Base-by-base conservation (phyloP, 2,888 invertebrate genomes). In the Listrodromus nycthemerus region DNA sequence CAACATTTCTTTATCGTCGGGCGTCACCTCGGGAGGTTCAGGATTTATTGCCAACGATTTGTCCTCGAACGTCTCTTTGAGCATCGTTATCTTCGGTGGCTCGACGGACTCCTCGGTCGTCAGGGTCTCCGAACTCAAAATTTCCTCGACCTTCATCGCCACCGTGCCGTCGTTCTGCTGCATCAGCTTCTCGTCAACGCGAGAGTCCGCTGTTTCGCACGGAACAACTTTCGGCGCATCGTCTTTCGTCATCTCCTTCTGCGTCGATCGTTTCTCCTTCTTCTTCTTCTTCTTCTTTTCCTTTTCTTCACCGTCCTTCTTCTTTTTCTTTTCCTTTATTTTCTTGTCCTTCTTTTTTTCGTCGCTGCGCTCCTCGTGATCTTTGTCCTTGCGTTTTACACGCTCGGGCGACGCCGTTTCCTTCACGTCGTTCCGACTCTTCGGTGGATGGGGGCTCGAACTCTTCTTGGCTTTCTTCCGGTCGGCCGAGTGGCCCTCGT, bases 331-430 rank as follows among this genome's bases (percentile, higher is more conserved):
- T 94, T 95, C 92, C 92, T 92, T 93, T 91, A 94, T 92, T 89
- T 89, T 91, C 92, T 94, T 89, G 86, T 93, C 94, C 83, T 94
- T 92, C 90, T 94, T 95, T 84, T 89, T 91, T 66, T 92, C 92
- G 0, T 88, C 86, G n/a, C 85, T 84, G 74, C 92, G 91, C 1
- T 92, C 91, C 4, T 92, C 92, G 86, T 94, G 94, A 77, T 95
- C 95, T 88, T 95, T 95, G 21, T 95, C 95, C 89, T 95, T 95
- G 78, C 94, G 95, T 81, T 95, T 95, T 85, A 93, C 77, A 6
- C 92, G 89, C 30, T 93, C 93, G 0, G 92, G 92, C 0, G 91
- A 91, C 5, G 79, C 69, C 33, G 33, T 33, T 50, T 95, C 95
- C 61, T 93, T 93, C 10, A 80, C 66, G 24, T 94, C 94, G 45